Evolutionary conservation across 2,888 invertebrate genomes (phyloP).

Genomic region (Sylvicola cinctus): DNA sequence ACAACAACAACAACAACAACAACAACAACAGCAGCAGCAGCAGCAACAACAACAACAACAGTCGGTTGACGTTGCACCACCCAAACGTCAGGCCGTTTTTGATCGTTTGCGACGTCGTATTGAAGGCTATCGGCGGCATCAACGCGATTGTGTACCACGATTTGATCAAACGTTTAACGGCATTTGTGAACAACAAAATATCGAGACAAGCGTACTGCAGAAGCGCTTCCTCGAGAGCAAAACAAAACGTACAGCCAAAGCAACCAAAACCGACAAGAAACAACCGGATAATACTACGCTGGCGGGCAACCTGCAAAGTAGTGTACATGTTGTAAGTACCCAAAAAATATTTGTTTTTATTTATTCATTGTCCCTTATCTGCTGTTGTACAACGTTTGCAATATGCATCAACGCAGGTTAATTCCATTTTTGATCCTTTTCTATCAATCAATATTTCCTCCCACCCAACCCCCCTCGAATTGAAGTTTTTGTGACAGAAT

Average conservation of each 20-base stretch:
- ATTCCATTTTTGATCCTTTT: too few species aligned
- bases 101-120: conserved; percentile 70
- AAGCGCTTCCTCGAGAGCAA: conserved; percentile 82
- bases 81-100: conserved; percentile 62
- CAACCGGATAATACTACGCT: conserved; percentile 26
- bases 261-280: conserved; percentile 57
- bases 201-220: conserved; percentile 72
- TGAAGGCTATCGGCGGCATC: conserved; percentile 68
- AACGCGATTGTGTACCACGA: conserved; percentile 67
- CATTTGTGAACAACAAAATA: conserved; percentile 73
- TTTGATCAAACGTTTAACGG: conserved; percentile 77
- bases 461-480: too few species aligned
- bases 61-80: conserved; percentile 50
- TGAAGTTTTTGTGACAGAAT: too few species aligned
- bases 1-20: conserved; percentile 27
- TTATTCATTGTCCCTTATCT: too few species aligned
- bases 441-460: too few species aligned
- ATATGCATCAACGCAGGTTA: too few species aligned
- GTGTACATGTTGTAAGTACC: conserved; percentile 50
- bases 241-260: conserved; percentile 70
- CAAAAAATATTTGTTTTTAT: too few species aligned
- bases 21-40: conserved; percentile 29
- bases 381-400: too few species aligned
- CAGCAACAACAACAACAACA: conserved; percentile 35
- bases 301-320: conserved; percentile 38